These are phyloP conservation scores for Zophobas atratus DNA, from an alignment of 1,140 invertebrate species.

Conservation along the genomic window DNA sequence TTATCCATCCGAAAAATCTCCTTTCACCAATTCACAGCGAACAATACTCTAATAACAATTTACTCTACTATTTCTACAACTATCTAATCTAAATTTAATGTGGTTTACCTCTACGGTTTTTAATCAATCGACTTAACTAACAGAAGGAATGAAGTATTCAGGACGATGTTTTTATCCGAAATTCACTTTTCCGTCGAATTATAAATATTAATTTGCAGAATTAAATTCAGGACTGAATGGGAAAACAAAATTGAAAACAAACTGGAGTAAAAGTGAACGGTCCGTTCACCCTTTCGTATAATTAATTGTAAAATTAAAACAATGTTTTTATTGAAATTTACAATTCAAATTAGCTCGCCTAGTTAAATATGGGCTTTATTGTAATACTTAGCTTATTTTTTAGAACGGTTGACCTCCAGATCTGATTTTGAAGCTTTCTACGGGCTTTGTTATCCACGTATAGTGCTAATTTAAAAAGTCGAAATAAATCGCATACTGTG, in stretches of 20 bases:
- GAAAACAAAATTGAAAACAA: background rate
- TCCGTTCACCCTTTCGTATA: conserved; percentile 33
- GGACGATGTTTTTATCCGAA: background rate
- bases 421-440: no score
- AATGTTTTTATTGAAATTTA: conserved; percentile 30
- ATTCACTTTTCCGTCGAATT: conserved; percentile 8
- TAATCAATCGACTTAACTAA: background rate
- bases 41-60: conserved; percentile 5
- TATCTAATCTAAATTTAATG: conserved; percentile 27
- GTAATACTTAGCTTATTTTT: background rate
- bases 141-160: background rate
- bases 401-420: background rate
- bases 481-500: no score
- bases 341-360: conserved; percentile 17
- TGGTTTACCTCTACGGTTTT: conserved; percentile 16
- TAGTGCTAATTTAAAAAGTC: no score
- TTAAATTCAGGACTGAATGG: conserved; percentile 7
- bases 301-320: conserved; percentile 25
- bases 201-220: no score
- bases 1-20: conserved; percentile 1
- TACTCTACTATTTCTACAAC: background rate
- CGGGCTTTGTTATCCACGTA: no score
- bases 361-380: conserved; percentile 16
- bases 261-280: conserved; percentile 38
- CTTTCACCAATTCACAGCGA: conserved; percentile 17